Percentiles rank a stretch among this genome's conserved stretches.
These are phyloP conservation scores for Ursus arctos DNA, from an alignment of 2,113 vertebrate species.

Conservation along the genomic window DNA sequence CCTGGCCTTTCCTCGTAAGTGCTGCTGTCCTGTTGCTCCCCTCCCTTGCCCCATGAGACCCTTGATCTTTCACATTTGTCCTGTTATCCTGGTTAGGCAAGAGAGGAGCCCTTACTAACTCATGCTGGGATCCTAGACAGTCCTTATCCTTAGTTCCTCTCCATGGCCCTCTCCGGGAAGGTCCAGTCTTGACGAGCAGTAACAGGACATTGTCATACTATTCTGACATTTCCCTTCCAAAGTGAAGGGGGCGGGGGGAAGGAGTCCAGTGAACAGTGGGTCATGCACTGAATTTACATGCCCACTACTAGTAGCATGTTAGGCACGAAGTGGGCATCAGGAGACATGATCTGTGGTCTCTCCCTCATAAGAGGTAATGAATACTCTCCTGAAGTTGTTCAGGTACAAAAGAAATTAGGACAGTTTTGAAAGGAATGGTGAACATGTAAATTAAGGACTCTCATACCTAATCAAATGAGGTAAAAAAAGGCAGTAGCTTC, in stretches of 20 bases:
- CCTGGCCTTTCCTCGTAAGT: background rate
- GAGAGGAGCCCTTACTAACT: background rate
- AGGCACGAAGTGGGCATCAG: background rate
- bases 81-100: background rate
- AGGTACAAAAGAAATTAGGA: background rate
- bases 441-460: background rate
- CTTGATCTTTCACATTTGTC: background rate
- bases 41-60: background rate
- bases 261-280: background rate
- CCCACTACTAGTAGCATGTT: background rate
- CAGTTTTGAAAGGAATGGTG: background rate
- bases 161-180: background rate
- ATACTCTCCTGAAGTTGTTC: background rate
- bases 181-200: background rate
- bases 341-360: background rate
- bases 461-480: background rate
- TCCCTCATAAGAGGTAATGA: background rate
- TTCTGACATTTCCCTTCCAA: conserved; percentile 4
- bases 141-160: background rate
- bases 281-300: background rate
- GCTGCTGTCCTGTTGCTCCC: background rate
- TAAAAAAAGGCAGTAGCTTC: background rate
- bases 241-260: background rate
- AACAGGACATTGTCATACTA: background rate
- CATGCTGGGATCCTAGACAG: background rate